Evolutionary conservation across 2,888 invertebrate genomes (phyloP).

Genomic region (Patella depressa): DNA sequence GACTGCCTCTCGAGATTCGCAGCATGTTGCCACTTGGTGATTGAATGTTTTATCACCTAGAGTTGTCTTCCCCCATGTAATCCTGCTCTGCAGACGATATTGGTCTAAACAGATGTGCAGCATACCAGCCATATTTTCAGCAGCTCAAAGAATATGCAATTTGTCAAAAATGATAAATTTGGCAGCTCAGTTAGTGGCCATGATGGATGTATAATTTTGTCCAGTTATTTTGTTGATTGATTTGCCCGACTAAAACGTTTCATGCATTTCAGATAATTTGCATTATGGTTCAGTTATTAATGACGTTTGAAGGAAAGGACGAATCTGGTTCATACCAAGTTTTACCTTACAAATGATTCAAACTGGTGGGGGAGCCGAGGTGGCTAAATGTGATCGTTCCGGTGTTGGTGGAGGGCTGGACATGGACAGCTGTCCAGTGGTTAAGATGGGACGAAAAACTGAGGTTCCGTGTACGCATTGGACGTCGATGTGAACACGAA

Average conservation of each 20-base stretch:
- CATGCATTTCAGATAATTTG: conserved; percentile 10
- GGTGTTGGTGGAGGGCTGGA: too few relatives aligned
- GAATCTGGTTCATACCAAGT: too few relatives aligned
- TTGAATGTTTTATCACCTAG: conserved; percentile 3
- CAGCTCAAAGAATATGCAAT: conserved; percentile 7
- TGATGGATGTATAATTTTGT: background rate
- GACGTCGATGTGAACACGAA: too few relatives aligned
- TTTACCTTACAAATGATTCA: too few relatives aligned
- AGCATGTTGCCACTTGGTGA: conserved; percentile 11
- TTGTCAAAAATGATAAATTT: conserved; percentile 10
- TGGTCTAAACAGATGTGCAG: background rate
- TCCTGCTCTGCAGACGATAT: background rate
- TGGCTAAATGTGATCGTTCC: too few relatives aligned
- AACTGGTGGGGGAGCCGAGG: too few relatives aligned
- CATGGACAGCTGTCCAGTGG: too few relatives aligned
- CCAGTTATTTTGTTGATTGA: conserved; percentile 8
- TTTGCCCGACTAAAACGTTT: conserved; percentile 2
- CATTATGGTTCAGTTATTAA: background rate
- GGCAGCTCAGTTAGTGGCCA: conserved; percentile 9
- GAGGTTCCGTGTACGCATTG: too few relatives aligned
- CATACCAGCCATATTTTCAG: conserved; percentile 3
- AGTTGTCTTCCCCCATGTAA: conserved; percentile 5
- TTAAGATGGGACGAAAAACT: too few relatives aligned
- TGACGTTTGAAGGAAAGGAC: background rate
- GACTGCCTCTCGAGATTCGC: conserved; percentile 3